Evolutionary conservation across 2,797 vertebrate species (phyloP).

Genomic region (Malurus leucopterus): DNA sequence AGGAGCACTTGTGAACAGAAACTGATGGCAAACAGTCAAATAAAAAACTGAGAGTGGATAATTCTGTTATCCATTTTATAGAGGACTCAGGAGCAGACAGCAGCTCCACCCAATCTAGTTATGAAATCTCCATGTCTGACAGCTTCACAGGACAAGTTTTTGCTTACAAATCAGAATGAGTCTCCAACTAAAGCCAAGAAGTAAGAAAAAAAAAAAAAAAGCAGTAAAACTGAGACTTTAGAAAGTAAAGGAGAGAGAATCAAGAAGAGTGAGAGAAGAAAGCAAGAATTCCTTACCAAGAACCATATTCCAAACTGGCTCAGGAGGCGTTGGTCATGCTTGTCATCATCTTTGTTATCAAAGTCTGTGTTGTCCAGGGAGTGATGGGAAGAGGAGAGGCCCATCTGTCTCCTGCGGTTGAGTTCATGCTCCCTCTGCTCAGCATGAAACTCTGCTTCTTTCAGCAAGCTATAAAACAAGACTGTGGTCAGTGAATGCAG

Average conservation of each 20-base stretch:
- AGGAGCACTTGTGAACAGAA: not conserved
- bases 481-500: not conserved
- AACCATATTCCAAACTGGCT: constrained; percentile 99
- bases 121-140: not conserved
- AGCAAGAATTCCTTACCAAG: constrained; percentile 79
- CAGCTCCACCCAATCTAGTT: not conserved
- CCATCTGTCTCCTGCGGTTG: constrained; percentile 93
- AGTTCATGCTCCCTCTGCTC: constrained; percentile 94
- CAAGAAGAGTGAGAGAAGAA: not conserved
- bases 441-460: constrained; percentile 96
- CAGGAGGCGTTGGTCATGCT: constrained; percentile 94
- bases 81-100: not conserved
- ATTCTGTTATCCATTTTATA: not conserved
- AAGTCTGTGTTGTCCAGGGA: constrained; percentile 96
- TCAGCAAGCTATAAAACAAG: constrained; percentile 82
- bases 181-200: not conserved
- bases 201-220: not conserved
- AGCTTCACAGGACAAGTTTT: not conserved
- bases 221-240: not conserved
- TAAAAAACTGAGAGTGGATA: not conserved
- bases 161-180: not conserved
- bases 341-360: constrained; percentile 98
- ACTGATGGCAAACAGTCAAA: not conserved
- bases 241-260: not conserved
- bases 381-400: constrained; percentile 92